phyloP scores from a whole-genome alignment of 2,113 vertebrate genomes.

The Bos indicus region DNA sequence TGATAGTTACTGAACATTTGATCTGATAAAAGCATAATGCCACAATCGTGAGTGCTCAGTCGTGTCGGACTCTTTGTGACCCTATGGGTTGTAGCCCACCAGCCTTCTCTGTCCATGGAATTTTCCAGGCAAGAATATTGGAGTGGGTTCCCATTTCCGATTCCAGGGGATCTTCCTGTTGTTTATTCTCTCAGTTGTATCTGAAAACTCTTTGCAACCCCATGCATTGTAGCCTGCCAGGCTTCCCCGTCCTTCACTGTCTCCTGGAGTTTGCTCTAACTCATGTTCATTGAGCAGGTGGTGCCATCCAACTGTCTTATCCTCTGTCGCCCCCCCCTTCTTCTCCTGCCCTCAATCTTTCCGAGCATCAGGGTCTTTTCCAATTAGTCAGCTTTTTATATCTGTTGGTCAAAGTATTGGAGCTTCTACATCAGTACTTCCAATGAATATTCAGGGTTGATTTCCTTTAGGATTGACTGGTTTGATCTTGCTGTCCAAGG shows the following conservation, averaged over 20 bases:
- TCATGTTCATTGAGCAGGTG: not conserved
- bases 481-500: not conserved
- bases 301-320: not conserved
- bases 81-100: not conserved
- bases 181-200: not conserved
- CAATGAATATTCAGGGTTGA: not conserved
- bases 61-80: not conserved
- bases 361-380: not conserved
- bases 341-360: not conserved
- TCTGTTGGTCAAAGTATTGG: not conserved
- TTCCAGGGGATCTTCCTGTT: not conserved
- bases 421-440: not conserved
- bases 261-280: not conserved
- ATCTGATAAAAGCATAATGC: not conserved
- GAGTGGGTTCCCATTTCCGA: not conserved
- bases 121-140: not conserved
- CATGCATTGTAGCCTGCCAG: fast-evolving
- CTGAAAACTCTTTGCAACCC: not conserved
- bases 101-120: not conserved
- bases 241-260: not conserved
- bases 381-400: not conserved
- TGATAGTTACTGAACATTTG: not conserved
- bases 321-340: not conserved
- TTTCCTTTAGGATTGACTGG: not conserved
- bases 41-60: not conserved